A percentile compares a stretch with the other conserved stretches of the same genome.
These are phyloP conservation scores for Pogonomyrmex californicus DNA, from an alignment of 1,140 invertebrate genomes.

Conservation along the genomic window DNA sequence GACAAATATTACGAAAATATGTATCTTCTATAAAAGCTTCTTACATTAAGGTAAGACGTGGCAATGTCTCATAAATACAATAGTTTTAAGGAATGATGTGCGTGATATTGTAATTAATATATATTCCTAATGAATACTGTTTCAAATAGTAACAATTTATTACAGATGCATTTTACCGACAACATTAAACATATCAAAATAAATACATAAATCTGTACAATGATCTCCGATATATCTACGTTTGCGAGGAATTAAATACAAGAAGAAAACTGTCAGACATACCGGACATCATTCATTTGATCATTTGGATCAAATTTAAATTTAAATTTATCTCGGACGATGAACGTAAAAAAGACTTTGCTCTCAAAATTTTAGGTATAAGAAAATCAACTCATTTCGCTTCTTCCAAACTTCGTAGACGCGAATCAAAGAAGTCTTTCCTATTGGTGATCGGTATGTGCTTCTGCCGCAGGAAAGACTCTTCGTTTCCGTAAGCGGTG, in stretches of 20 bases:
- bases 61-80: constrained; percentile 57
- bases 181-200: not conserved
- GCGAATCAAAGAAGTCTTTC: constrained; percentile 89
- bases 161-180: not conserved
- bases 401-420: constrained; percentile 50
- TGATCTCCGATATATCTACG: not conserved
- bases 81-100: constrained; percentile 36
- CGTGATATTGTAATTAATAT: constrained; percentile 32
- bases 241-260: not conserved
- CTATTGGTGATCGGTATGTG: constrained; percentile 89
- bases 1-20: not conserved
- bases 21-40: not conserved
- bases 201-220: not conserved
- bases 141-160: constrained; percentile 15
- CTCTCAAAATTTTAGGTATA: not conserved
- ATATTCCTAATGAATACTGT: constrained; percentile 18
- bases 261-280: not conserved
- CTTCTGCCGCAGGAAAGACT: constrained; percentile 89
- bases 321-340: not conserved
- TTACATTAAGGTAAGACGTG: not conserved
- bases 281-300: not conserved
- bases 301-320: not conserved
- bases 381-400: constrained; percentile 9
- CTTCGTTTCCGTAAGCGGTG: constrained; percentile 90
- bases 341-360: not conserved